Conservation (phyloP, 1,140 invertebrate genomes). For the Drosophila prosaltans region DNA sequence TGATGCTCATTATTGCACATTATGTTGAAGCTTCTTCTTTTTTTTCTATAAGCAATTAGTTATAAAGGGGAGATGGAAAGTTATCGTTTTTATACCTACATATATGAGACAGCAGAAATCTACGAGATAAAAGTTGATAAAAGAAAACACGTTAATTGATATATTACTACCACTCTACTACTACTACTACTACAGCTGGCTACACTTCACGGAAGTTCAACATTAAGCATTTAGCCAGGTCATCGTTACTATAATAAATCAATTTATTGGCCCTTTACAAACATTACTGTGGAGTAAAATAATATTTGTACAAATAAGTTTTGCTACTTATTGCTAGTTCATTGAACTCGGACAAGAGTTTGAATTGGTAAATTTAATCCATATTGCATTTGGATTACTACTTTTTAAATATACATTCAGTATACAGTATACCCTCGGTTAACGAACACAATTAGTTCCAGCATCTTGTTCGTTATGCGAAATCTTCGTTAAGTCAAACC, state of each 20-base stretch:
- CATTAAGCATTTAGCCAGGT: slow-evolving; percentile 67
- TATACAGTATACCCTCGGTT: too few relatives aligned
- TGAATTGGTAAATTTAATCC: background rate
- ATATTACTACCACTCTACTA: slow-evolving; percentile 44
- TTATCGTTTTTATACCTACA: slow-evolving; percentile 28
- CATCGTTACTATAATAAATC: slow-evolving; percentile 49
- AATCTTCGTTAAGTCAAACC: too few relatives aligned
- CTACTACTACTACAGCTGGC: slow-evolving; percentile 20
- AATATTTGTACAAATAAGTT: background rate
- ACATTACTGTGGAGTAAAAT: background rate
- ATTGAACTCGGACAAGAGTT: too few relatives aligned
- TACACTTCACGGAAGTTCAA: slow-evolving; percentile 52
- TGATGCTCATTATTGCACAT: slow-evolving; percentile 71
- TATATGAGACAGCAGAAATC: slow-evolving; percentile 63
- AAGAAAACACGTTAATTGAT: slow-evolving; percentile 62
- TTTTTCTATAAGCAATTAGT: slow-evolving; percentile 21
- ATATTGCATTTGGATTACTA: too few relatives aligned
- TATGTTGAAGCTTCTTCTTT: slow-evolving; percentile 33
- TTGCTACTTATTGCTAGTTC: background rate
- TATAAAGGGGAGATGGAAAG: slow-evolving; percentile 47
- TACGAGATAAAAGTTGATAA: slow-evolving; percentile 5
- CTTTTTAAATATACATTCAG: too few relatives aligned
- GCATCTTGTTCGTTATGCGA: too few relatives aligned
- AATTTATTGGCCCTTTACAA: slow-evolving; percentile 8
- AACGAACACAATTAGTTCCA: too few relatives aligned